Evolutionary conservation across 2,113 vertebrate species (phyloP), one percentile per base, ranked within the genome.

Genomic region (Hippocampus zosterae): DNA sequence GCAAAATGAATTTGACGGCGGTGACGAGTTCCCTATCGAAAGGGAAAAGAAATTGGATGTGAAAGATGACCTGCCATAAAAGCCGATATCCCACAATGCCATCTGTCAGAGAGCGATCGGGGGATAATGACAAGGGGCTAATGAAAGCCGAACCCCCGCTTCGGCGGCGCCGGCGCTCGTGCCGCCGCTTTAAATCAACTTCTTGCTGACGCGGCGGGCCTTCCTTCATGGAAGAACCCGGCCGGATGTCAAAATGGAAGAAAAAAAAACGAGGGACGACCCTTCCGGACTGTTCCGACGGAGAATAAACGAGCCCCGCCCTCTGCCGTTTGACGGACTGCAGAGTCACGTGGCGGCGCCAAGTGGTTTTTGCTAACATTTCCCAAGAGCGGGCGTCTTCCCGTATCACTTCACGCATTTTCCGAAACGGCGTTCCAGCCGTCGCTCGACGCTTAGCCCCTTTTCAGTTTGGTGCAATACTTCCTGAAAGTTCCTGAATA

Each of bases 11-110:
- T 91, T 85, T 88, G 87, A 91, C 91, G 89, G 87, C 80, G 87
- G 88, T 73, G 81, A 90, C 88, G 89, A 91, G 82, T 88, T 90
- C 86, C 87, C 88, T n/a, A 90, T 91, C 87, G 89, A 91, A 91
- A 88, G 87, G 87, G 81, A 87, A 89, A 87, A 89, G 85, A 90
- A 91, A 92, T 90, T 88, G 90, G 84, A 93, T 90, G 90, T 91
- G 90, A 92, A 88, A 90, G 89, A 93, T 90, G 89, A 91, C 89
- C 91, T 89, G 88, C 87, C 87, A 88, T 85, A 86, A 90, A 91
- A 91, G 84, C 87, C 85, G 87, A 91, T 90, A 91, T 91, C 86
- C 90, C 84, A 89, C 90, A 92, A 91, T 91, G 87, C 85, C 88
- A 89, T 90, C 85, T 89, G 86, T 93, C 89, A 91, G 86, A 85